Evolutionary conservation across 64 coral and sea anemone genomes (phyloP), one percentile per base, ranked within the genome.

Genomic region (Trachythela sp.): DNA sequence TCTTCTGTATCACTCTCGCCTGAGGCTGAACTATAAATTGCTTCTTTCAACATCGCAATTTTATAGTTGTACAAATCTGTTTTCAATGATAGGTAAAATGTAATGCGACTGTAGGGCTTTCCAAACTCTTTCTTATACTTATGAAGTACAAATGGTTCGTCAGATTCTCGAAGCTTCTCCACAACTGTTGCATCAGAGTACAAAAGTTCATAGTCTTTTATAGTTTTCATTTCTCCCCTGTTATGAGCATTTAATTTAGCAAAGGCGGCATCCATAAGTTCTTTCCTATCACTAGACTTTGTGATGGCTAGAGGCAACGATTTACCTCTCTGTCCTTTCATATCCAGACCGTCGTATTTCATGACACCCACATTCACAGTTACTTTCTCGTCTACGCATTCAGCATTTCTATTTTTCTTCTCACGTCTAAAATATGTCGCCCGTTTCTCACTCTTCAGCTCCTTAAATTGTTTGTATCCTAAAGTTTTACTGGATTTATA

Each of bases 81-180:
- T 77, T 77, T 77, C 31, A 38, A 38, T 38, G 71, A 32, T 27
- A 77, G 36, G 71, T 77, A 77, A 38, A 77, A 77, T 32, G 71
- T 77, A 35, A 77, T 77, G 2, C 71, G 36, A 77, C 71, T 77
- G 71, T 77, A 77, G 17, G 31, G 71, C 30, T 77, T 77, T 10
- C 71, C 71, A 77, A 6, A 77, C 71, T 77, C 71, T 77, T 77
- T 77, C 36, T 77, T 77, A 18, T 77, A 77, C 36, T 77, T 34
- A 27, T 77, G 36, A 32, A 77, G 71, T 77, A 77, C 36, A 77
- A 77, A 77, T 34, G 71, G 71, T 77, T 77, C 71, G 71, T 77
- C 31, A 13, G 71, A 32, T 18, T 77, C 31, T 77, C 31, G 29
- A 77, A 77, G 71, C 29, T 77, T 77, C 36, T 77, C 71, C 2